Percentiles rank a stretch among this genome's conserved stretches.
Evolutionary conservation across 2,113 vertebrate species (phyloP).

Genomic region (Vombatus ursinus): DNA sequence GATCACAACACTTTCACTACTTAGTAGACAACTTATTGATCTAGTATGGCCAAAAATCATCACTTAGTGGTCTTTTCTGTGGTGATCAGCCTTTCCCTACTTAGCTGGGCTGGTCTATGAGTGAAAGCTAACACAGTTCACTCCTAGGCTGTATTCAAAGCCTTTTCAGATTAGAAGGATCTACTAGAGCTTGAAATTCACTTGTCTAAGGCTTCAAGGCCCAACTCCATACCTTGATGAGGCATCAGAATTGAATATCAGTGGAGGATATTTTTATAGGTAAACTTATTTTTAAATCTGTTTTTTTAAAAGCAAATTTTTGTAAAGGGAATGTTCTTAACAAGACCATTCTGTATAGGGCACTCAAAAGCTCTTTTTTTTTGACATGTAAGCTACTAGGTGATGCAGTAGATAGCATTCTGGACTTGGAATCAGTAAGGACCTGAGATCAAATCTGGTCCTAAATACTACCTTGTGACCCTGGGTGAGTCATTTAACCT

Average conservation of each 20-base stretch:
- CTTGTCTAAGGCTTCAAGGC: neutral
- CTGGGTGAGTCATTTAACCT: no score
- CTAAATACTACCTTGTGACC: no score
- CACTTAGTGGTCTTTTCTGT: neutral
- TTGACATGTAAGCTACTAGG: no score
- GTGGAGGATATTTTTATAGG: neutral
- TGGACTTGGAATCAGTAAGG: no score
- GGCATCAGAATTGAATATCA: neutral
- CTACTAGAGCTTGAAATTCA: neutral
- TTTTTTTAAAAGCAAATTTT: neutral
- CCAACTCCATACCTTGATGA: neutral
- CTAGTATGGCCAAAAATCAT: neutral
- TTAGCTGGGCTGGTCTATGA: neutral
- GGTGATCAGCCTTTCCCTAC: neutral
- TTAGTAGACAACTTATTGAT: neutral
- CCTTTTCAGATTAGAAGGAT: neutral
- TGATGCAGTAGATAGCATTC: no score
- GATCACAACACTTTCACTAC: neutral
- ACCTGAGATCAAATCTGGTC: no score
- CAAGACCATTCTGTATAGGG: no score
- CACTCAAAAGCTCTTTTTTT: no score
- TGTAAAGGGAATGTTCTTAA: neutral
- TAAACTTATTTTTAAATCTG: neutral
- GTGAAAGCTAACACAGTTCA: neutral
- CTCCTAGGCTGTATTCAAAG: neutral